Evolutionary conservation across 2,797 vertebrate genomes (phyloP), one percentile per base, ranked within the genome.

Genomic region (Novumbra hubbsi): DNA sequence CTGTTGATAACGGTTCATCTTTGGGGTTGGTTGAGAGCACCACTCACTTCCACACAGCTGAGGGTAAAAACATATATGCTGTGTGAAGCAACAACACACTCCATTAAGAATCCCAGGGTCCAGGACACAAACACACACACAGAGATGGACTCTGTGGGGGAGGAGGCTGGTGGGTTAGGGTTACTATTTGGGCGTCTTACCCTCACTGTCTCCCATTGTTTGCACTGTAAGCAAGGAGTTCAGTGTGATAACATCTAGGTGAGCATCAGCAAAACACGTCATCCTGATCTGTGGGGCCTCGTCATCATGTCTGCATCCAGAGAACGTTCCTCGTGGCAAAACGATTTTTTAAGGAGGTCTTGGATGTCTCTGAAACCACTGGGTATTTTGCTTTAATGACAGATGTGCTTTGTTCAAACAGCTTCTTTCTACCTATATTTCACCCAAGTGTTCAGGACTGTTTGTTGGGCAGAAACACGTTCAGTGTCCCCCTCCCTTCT

Each of bases 171-270:
- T 70, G 75, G 80, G 78, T 55, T 41, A 5, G 28, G 27, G 76
- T 77, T 28, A 71, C 68, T 74, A 92, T 92, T 84, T 75, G 82
- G 90, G 92, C 78, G 77, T 76, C 38, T 38, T 81, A 80, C 86
- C 88, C 83, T 87, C 81, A 83, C 84, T 72, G 75, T 83, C 78
- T 82, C 28, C 19, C 71, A 71, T 73, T 93, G 92, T 94, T 93
- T 93, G 87, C 86, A 94, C 87, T 94, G 91, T 94, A 90, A 94
- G 93, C 94, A 94, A 19, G 76, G 62, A 83, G 81, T 88, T 81
- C 71, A 14, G 66, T 32, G 24, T 84, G 94, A 94, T 94, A 93
- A 81, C 89, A 94, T 94, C 93, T 90, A 90, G 80, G 75, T 78
- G 60, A 41, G 83, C 81, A 88, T 92, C 91, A 91, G 89, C 88